These are phyloP conservation scores for Kradibia gibbosae DNA, from an alignment of 1,140 invertebrate genomes.

Conservation along the genomic window DNA sequence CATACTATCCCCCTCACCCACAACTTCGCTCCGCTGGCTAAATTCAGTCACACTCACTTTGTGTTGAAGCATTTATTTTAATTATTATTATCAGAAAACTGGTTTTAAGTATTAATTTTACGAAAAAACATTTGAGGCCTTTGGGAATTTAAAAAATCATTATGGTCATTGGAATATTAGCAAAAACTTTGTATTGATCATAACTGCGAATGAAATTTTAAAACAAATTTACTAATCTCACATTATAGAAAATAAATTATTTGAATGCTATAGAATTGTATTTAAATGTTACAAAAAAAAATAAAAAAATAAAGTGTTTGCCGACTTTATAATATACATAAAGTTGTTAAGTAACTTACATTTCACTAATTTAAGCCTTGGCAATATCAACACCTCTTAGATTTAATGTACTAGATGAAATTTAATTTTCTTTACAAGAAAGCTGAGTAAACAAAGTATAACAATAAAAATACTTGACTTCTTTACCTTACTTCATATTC, in stretches of 20 bases:
- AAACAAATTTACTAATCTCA: background rate
- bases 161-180: background rate
- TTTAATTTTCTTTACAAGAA: too few relatives aligned
- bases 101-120: conserved; percentile 14
- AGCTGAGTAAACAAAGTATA: too few relatives aligned
- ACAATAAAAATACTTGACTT: too few relatives aligned
- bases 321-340: background rate
- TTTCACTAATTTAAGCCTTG: background rate
- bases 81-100: background rate
- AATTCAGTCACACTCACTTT: background rate
- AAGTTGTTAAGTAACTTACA: background rate
- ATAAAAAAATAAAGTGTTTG: background rate
- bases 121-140: background rate
- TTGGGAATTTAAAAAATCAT: background rate
- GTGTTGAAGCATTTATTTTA: background rate
- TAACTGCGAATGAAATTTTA: background rate
- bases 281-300: background rate
- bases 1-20: too few relatives aligned
- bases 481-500: too few relatives aligned
- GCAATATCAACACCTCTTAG: too few relatives aligned
- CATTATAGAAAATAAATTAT: too few relatives aligned
- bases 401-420: too few relatives aligned
- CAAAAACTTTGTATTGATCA: conserved; percentile 5
- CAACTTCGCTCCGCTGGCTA: background rate
- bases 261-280: background rate